Base-by-base conservation (phyloP, 2,888 invertebrate genomes). In the Microdon myrmicae region DNA sequence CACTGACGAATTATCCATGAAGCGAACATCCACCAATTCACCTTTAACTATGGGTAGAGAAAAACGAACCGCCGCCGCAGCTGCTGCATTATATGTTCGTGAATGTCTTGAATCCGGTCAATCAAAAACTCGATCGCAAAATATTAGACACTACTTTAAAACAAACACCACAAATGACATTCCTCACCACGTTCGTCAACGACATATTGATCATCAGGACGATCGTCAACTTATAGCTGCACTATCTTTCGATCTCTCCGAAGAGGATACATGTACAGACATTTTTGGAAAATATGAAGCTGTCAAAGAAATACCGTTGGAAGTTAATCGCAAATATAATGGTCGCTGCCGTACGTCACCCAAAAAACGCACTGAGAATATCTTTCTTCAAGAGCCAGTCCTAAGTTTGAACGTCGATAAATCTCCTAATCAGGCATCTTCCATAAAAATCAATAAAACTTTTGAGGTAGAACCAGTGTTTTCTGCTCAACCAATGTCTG, bases 311-410 rank as follows among this genome's bases (percentile, higher is more conserved):
- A 51, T 47, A 23, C 54, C 59, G 13, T 41, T 43, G 22, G 66
- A 68, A 34, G 17, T 44, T 35, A 68, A 55, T 25, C 41, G 44
- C 34, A 60, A 68, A 41, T 48, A 59, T 12, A 16, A 38, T 9
- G 38, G 49, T 25, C 45, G 43, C 12, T 53, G 45, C 20, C 64
- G 64, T 2, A 58, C 64, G 1, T 64, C 64, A 5, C 64, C 64
- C n/a, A 34, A 47, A 8, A 47, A 53, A 22, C 45, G 68, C 20
- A 72, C 74, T 9, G 77, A 75, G 19, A 80, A 80, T 68, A 76
- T 80, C 58, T 80, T 80, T 64, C 69, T 80, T 25, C 79, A 80
- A 67, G 78, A 79, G 49, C 80, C 80, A 8, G 79, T 80, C 35
- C 70, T 80, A 10, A 78, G 74, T 13, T 70, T 80, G 12, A 75